These are phyloP conservation scores for Ricordea florida DNA, from an alignment of 92 coral and sea anemone genomes.

Conservation along the genomic window DNA sequence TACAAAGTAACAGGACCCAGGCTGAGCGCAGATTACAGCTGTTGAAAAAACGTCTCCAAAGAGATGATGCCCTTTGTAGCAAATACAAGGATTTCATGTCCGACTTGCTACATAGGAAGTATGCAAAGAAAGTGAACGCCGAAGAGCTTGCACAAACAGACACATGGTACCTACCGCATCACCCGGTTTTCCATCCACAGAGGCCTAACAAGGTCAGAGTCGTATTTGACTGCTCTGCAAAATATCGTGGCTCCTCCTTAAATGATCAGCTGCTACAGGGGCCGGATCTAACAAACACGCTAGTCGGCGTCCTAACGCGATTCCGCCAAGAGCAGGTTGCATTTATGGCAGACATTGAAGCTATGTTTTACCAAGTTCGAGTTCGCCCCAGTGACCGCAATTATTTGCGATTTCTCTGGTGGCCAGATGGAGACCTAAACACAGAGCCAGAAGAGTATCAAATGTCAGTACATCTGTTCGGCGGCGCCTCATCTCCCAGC, in stretches of 20 bases:
- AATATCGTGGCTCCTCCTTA: background rate
- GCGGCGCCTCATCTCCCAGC: conserved; percentile 36
- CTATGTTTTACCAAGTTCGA: conserved; percentile 38
- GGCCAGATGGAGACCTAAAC: conserved; percentile 30
- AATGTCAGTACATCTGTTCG: conserved; percentile 37
- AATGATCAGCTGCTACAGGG: conserved; percentile 25
- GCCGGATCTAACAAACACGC: conserved; percentile 11
- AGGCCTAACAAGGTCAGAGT: background rate
- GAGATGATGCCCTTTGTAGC: background rate
- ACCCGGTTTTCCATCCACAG: conserved; percentile 14
- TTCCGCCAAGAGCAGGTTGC: conserved; percentile 24
- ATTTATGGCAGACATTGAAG: conserved; percentile 26
- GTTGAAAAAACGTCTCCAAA: background rate
- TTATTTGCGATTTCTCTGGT: conserved; percentile 40
- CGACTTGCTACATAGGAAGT: background rate
- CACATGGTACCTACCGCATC: conserved; percentile 7
- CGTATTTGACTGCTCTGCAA: conserved; percentile 11
- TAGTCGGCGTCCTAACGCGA: conserved; percentile 14
- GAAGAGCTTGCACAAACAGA: background rate
- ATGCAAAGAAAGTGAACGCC: background rate
- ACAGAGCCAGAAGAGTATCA: conserved; percentile 10
- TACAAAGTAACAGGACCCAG: no score
- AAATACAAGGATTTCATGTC: background rate
- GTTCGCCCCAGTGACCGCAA: conserved; percentile 17
- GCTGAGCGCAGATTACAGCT: background rate